Percentiles rank a stretch among this genome's conserved stretches.
Evolutionary conservation across 2,797 vertebrate genomes (phyloP).

Genomic region (Limosa lapponica): DNA sequence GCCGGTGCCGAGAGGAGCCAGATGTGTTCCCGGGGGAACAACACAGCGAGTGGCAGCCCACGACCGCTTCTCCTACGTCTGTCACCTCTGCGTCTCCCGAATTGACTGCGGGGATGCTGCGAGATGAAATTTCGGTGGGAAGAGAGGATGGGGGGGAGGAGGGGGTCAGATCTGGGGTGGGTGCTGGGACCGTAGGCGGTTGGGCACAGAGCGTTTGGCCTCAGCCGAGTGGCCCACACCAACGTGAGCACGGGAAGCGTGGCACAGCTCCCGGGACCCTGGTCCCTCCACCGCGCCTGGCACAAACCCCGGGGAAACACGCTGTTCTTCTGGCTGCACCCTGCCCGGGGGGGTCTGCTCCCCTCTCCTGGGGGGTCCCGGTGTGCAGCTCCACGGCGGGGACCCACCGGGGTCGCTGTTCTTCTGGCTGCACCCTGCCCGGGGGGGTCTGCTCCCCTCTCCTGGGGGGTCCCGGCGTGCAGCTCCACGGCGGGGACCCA

Average conservation of each 20-base stretch:
- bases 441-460: background rate
- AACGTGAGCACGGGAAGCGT: fast-evolving
- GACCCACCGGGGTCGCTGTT: background rate
- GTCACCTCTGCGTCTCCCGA: background rate
- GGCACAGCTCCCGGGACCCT: background rate
- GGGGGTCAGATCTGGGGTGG: background rate
- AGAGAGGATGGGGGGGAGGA: background rate
- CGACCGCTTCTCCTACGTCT: background rate
- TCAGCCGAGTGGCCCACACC: background rate
- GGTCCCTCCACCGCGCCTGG: fast-evolving
- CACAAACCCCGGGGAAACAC: background rate
- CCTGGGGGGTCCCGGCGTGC: fast-evolving
- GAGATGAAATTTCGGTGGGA: background rate
- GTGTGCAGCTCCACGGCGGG: fast-evolving
- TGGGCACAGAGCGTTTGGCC: fast-evolving
- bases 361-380: background rate
- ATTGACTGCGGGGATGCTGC: background rate
- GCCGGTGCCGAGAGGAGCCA: background rate
- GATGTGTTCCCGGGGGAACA: background rate
- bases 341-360: background rate
- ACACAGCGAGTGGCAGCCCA: background rate
- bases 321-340: background rate
- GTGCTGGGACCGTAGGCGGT: background rate
- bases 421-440: background rate
- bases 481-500: fast-evolving